Evolutionary conservation across 2,797 vertebrate species (phyloP), one percentile per base, ranked within the genome.

Genomic region (Erethizon dorsatum): DNA sequence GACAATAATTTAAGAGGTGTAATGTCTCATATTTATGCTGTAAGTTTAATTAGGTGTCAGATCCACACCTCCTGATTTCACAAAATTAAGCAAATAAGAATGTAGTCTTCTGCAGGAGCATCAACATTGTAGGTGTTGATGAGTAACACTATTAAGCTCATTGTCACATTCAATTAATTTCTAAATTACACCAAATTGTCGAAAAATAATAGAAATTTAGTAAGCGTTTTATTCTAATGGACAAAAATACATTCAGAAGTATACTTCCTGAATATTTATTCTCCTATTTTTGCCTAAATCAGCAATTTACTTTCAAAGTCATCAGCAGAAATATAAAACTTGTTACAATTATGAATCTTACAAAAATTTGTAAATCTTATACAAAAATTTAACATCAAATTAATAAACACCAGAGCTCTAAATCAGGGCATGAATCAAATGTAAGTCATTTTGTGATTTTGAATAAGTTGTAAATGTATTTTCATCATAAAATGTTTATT

Each of bases 1-100:
- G 56, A 79, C 28, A 75, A 1, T 65, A 94, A 61, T 1, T 71
- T 57, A 97, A 45, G 20, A 96, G 69, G 17, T 61, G 0, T 3
- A 88, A 96, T 59, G 2, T 91, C 97, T 96, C 41, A n/a, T 56
- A 17, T 86, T 95, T 94, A 11, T 95, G 59, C 47, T 59, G 31
- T 12, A 84, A 54, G 45, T 95, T 93, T 97, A 95, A 98, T 97
- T 90, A 97, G 97, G 52, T 2, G 83, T 83, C 83, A 93, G 92
- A 92, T 15, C n/a, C 94, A 2, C 41, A 56, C 86, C 79, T 96
- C 41, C 75, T 37, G 73, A 45, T 79, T 95, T 91, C 15, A 71
- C 6, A 52, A 91, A 75, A 75, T 94, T 88, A 95, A 7, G 50
- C 33, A 96, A 97, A 96, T 75, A 95, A 91, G 63, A 61, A 75